These are phyloP conservation scores for Resseliella maxima DNA, from an alignment of 2,888 invertebrate genomes.

Conservation along the genomic window DNA sequence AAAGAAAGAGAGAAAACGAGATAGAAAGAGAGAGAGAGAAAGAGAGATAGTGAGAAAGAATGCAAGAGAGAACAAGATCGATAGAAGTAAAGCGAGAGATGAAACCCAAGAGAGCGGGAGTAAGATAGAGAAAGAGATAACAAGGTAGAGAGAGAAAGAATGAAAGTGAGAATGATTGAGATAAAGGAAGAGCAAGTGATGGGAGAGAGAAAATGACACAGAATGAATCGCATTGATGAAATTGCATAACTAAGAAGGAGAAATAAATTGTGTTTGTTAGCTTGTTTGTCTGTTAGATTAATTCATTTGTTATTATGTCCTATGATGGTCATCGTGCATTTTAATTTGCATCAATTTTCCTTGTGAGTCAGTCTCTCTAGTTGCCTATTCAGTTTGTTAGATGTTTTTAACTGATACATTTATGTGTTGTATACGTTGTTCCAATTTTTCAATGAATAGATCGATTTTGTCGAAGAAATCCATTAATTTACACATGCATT, in stretches of 20 bases:
- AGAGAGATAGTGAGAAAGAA: too few species aligned
- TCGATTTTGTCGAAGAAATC: conserved; percentile 36
- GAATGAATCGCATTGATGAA: not conserved
- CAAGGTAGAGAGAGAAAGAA: too few species aligned
- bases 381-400: not conserved
- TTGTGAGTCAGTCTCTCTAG: not conserved
- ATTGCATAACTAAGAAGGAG: conserved; percentile 31
- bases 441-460: conserved; percentile 34
- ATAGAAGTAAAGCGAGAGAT: too few species aligned
- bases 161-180: too few species aligned
- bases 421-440: not conserved
- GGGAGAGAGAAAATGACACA: too few species aligned
- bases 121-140: too few species aligned
- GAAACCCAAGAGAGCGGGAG: too few species aligned
- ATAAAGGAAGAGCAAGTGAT: too few species aligned
- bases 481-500: too few species aligned
- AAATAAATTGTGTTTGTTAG: conserved; percentile 38
- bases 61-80: too few species aligned
- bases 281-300: conserved; percentile 33
- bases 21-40: too few species aligned
- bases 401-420: not conserved
- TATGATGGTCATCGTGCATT: not conserved
- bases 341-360: not conserved
- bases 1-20: too few species aligned
- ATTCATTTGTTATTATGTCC: conserved; percentile 14